Evolutionary conservation across 2,888 invertebrate species (phyloP), one percentile per base, ranked within the genome.

Genomic region (Philereme transversata): DNA sequence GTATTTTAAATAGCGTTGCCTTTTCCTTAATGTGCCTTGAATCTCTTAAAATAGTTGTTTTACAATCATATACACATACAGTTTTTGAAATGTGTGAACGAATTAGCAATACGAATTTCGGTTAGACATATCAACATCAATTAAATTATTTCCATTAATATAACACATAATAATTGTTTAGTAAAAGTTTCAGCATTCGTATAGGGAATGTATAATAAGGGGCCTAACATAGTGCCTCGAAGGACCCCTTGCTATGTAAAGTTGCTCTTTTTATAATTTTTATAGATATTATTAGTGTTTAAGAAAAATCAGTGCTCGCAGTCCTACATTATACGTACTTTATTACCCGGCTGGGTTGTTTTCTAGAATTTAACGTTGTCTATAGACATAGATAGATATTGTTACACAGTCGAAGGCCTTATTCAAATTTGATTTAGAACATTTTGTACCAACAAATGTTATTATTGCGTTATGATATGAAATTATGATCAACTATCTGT

Each of bases 151-250:
- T 56, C 34, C 47, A 55, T 46, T 51, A 51, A 47, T 51, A 52
- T 51, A 36, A 56, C 22, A 6, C 49, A 34, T 5, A 47, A 50
- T 46, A 38, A 48, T 45, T 46, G 47, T 47, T 57, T 46, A 51
- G 4, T 49, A 9, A 40, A 54, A 48, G 5, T 6, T 8, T 40
- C 40, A 58, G 40, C 54, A 45, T 51, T 55, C 38, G 48, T 48
- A 41, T 41, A 10, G 45, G 51, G 10, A 49, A 51, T 59, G 44
- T 49, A 45, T 43, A 47, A 40, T 64, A 64, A 55, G 61, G 72
- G 76, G 77, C 79, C 81, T 82, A 79, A 67, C 57, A 64, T 57
- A 57, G 81, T 83, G 83, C 82, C 86, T 85, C 82, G 77, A 9
- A 47, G 59, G 57, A 67, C 58, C 40, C 47, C 68, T 36, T 51